A percentile compares a stretch with the other conserved stretches of the same genome.
These are phyloP conservation scores for Sterna hirundo DNA, from an alignment of 2,113 vertebrate genomes.

Conservation along the genomic window DNA sequence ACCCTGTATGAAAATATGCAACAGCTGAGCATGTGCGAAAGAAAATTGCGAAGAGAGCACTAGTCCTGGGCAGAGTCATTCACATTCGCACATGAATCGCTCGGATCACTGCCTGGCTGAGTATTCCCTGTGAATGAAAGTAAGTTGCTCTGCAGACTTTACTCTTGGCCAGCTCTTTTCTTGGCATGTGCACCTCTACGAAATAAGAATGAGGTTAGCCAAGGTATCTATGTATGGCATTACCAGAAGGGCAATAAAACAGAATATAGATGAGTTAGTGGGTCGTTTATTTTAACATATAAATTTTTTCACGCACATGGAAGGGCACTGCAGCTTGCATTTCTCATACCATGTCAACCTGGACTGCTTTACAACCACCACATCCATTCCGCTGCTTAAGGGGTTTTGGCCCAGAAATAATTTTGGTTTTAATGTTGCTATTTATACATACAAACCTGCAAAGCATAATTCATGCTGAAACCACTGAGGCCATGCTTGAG, in stretches of 20 bases:
- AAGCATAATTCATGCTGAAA: neutral
- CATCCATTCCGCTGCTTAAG: neutral
- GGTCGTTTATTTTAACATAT: neutral
- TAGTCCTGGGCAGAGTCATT: neutral
- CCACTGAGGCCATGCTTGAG: neutral
- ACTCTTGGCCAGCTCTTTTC: conserved; percentile 14
- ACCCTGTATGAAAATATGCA: neutral
- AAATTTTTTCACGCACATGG: neutral
- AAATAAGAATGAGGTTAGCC: conserved; percentile 39
- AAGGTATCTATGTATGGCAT: neutral
- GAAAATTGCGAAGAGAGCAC: neutral
- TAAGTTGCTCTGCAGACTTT: neutral
- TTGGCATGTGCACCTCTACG: neutral
- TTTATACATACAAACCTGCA: neutral
- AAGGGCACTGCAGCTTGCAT: neutral
- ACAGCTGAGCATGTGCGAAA: neutral
- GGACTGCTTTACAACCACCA: neutral
- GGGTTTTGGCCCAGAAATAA: neutral
- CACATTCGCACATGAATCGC: neutral
- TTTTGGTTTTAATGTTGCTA: conserved; percentile 3
- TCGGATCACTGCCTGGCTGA: neutral
- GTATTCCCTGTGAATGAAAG: neutral
- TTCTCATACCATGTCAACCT: neutral
- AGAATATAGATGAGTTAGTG: neutral
- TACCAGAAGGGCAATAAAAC: neutral